phyloP scores from a whole-genome alignment of 2,888 invertebrate genomes.

The Liposcelis brunnea region DNA sequence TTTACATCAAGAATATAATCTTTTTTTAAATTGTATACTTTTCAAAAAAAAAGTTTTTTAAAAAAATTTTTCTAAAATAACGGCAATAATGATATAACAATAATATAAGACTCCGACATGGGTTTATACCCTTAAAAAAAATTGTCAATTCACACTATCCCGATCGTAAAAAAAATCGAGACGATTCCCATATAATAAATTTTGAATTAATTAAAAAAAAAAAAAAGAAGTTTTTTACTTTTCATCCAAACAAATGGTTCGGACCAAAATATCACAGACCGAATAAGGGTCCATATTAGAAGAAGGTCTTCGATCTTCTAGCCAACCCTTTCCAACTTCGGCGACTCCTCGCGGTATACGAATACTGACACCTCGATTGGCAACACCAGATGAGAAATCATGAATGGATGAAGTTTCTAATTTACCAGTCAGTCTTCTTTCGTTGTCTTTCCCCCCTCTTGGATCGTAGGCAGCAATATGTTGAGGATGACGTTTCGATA shows the following conservation, averaged over 20 bases:
- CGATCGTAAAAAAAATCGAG: no score
- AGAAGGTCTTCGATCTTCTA: conserved; percentile 35
- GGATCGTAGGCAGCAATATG: conserved; percentile 43
- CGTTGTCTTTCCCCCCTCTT: conserved; percentile 38
- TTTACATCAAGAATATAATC: no score
- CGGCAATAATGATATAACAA: no score
- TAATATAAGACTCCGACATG: no score
- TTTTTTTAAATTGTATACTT: no score
- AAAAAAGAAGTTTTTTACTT: no score
- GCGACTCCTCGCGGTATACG: conserved; percentile 35
- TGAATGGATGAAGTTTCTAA: conserved; percentile 44
- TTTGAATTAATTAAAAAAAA: no score
- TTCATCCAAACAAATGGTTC: conserved; percentile 26
- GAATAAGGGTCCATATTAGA: conserved; percentile 30
- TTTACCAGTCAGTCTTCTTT: conserved; percentile 36
- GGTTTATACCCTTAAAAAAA: no score
- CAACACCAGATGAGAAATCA: conserved; percentile 48
- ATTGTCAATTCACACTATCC: no score
- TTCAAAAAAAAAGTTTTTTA: no score
- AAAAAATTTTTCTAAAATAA: no score
- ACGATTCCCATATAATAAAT: no score
- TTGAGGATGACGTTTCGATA: conserved; percentile 32
- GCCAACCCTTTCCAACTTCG: conserved; percentile 33
- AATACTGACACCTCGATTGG: conserved; percentile 41
- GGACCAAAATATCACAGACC: conserved; percentile 27